Evolutionary conservation across 2,888 invertebrate species (phyloP), one percentile per base, ranked within the genome.

Genomic region (Ormyrus labotus): DNA sequence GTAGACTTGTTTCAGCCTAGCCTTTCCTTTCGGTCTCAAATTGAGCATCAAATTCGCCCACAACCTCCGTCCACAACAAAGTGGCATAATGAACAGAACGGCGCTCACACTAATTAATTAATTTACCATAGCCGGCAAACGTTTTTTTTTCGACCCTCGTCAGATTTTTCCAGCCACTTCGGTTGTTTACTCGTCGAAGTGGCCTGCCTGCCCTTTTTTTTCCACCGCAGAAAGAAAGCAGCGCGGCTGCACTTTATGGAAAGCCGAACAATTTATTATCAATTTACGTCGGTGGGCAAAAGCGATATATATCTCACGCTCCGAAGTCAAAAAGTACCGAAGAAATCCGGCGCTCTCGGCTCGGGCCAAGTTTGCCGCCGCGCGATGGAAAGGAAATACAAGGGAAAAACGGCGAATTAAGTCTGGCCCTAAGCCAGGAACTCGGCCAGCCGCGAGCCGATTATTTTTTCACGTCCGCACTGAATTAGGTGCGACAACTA

Each of bases 241-340:
- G 19, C 11, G 55, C 55, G 72, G 53, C 58, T 50, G n/a, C 34
- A 11, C 53, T 34, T 68, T 67, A 69, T 51, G 72, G 60, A 61
- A 55, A 74, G 45, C n/a, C 75, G 53, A 78, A 67, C 75, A 68
- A 81, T 81, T 81, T 81, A 75, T 81, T 78, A 81, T 81, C 77
- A 78, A 81, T 81, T 81, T 70, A 69, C 78, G 73, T 81, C 70
- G 64, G 9, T 55, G 55, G 48, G 47, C 19, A 72, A 72, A 72
- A 19, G 76, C 68, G 61, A 74, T 13, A 74, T 13, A 74, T 74
- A 74, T 81, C 70, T 70, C 70, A 50, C 53, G 47, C 34, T 11
- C 7, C n/a, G 50, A 45, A 80, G 63, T 72, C 67, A 76, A 80
- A 47, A 80, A 72, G 76, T 71, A 61, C 34, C 57, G 57, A 76